Base-by-base conservation (phyloP, 2,888 invertebrate genomes). In the Gastrophysa polygoni region DNA sequence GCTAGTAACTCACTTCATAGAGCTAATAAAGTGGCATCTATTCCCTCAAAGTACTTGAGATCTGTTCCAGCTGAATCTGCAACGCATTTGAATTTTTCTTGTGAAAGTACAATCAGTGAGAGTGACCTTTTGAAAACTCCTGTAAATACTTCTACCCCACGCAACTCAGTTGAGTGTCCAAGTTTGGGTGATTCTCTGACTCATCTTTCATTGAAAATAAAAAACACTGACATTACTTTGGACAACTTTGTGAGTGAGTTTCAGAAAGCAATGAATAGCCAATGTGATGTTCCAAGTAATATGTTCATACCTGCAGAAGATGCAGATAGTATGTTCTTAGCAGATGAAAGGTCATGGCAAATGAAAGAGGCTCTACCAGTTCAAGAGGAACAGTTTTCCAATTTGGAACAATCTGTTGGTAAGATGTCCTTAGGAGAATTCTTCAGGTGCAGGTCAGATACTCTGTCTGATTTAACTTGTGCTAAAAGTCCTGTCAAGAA, bases 271-370 rank as follows among this genome's bases (percentile, higher is more conserved):
- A 65, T 68, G 47, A 51, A 64, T 47, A 51, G 59, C 50, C 32
- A 54, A 11, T n/a, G 49, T 46, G 57, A 61, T 54, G 50, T 28
- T 10, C 68, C 68, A 21, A 73, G 73, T 66, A 67, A 55, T 29
- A 64, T 70, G 16, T 80, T 80, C 68, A 64, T 68, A 29, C 73
- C 78, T 16, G 77, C 72, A 2, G 83, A 83, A 55, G 77, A 81
- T 67, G 78, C 81, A 63, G 75, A 66, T 1, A 79, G 78, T 59
- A 80, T 81, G 68, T 68, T 84, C 46, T 58, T 78, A 46, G 76
- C 78, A 6, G 83, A 84, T 71, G 83, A 84, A 70, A 43, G 76
- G 6, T 82, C 80, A 1, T 83, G 83, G 80, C 75, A 77, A 34
- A 77, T 78, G 29, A 72, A 77, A 60, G 70, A 75, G 47, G 77